Evolutionary conservation across 2,113 vertebrate genomes (phyloP).

Genomic region (Paedocypris sp.): DNA sequence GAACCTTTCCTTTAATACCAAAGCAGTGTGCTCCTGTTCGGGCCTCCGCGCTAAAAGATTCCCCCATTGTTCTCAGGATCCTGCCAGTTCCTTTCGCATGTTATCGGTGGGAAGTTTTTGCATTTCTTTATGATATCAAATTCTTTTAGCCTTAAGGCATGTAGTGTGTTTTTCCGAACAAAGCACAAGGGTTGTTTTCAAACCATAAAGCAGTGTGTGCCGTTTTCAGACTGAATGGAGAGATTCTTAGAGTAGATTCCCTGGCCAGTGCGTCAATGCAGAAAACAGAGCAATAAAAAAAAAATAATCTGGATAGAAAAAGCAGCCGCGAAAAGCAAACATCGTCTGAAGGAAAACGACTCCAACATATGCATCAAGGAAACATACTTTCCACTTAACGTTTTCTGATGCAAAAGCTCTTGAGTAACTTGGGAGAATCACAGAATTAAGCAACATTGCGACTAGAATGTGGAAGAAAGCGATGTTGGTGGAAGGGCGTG

Average conservation of each 20-base stretch:
- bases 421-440: not conserved
- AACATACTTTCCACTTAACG: not conserved
- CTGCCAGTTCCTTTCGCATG: not conserved
- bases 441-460: not conserved
- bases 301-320: not conserved
- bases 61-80: conserved; percentile 25
- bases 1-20: conserved; percentile 17
- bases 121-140: conserved; percentile 20
- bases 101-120: conserved; percentile 12
- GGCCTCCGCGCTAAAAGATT: conserved; percentile 23
- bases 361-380: not conserved
- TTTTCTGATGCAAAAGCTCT: no score
- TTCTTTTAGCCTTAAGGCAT: not conserved
- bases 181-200: not conserved
- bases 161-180: not conserved
- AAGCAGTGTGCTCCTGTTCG: conserved; percentile 9
- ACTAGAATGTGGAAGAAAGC: not conserved
- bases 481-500: conserved; percentile 30
- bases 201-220: not conserved
- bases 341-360: not conserved
- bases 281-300: not conserved
- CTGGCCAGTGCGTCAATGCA: conserved; percentile 6
- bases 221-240: not conserved
- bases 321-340: not conserved
- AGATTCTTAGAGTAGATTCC: conserved; percentile 12